Evolutionary conservation across 1,140 invertebrate species (phyloP), one percentile per base, ranked within the genome.

Genomic region (Pomacea maculata): DNA sequence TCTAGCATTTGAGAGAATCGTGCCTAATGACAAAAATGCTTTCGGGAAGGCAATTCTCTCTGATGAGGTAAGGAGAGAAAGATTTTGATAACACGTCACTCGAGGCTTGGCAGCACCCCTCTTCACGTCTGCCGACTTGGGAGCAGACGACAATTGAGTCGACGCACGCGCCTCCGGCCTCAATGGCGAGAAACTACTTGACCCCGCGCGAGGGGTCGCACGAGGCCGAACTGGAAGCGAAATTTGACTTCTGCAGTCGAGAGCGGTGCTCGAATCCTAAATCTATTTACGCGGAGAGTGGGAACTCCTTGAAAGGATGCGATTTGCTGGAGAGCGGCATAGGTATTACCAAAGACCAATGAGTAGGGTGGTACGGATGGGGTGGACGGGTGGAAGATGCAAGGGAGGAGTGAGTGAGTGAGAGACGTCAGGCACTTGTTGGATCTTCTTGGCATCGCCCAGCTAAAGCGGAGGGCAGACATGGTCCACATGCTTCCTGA

Each of bases 141-240:
- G 75, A 65, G 75, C 75, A 77, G 75, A 77, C 75, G 75, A 77
- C 75, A 77, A 77, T 77, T 77, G 75, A 77, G 75, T 77, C 75
- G 63, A 57, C 75, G 75, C 75, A 77, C 75, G 75, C 75, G 75
- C 75, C 75, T 54, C 63, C 61, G 54, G 75, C 75, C 63, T 67
- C 75, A 67, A 77, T 77, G 75, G 75, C 63, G 64, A 52, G 34
- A 67, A 77, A 65, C 63, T 67, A 77, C 75, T 77, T 77, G 75
- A 77, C 75, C 75, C 67, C 75, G 75, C 63, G 63, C 75, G 25
- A 17, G 75, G 34, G 75, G 75, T 77, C 75, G 67, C 63, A 65
- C 45, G 75, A 52, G 75, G 64, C 63, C 63, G 45, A 67, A 52
- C 61, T 34, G 75, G 63, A 77, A 65, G 25, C 63, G 75, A 77